phyloP scores from a whole-genome alignment of 2,113 vertebrate species.

The Cavia aperea region DNA sequence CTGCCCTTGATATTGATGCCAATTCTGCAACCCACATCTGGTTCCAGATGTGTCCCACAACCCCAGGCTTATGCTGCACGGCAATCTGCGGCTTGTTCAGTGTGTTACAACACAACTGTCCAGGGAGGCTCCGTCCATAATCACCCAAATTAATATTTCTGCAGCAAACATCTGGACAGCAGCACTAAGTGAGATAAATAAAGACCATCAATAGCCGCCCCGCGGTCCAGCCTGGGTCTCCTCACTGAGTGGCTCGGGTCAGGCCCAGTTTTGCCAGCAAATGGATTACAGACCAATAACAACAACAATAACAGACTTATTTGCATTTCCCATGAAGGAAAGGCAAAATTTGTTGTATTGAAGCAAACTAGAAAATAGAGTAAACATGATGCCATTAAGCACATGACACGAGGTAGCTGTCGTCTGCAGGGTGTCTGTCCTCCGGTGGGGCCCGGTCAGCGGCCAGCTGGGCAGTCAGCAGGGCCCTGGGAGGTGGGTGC shows the following conservation, averaged over 20 bases:
- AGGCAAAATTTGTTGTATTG: background rate
- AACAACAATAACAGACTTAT: background rate
- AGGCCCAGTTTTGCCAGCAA: background rate
- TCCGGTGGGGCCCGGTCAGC: fast-evolving
- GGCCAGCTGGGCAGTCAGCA: background rate
- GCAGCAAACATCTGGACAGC: background rate
- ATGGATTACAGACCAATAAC: background rate
- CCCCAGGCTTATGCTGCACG: background rate
- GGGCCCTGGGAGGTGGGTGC: fast-evolving
- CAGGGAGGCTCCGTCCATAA: background rate
- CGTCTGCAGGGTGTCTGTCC: fast-evolving
- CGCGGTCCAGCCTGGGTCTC: background rate
- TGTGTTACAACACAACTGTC: background rate
- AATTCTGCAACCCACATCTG: fast-evolving
- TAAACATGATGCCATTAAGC: fast-evolving
- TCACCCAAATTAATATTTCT: background rate
- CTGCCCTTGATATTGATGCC: fast-evolving
- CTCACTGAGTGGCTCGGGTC: background rate
- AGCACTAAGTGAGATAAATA: slow-evolving; percentile 16
- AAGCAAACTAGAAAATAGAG: background rate
- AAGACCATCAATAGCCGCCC: background rate
- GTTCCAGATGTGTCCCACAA: fast-evolving
- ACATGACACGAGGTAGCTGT: fast-evolving
- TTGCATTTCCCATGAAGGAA: background rate
- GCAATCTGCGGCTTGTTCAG: fast-evolving